These are phyloP conservation scores for Gymnoscelis rufifasciata DNA, from an alignment of 2,888 invertebrate genomes.

Conservation along the genomic window DNA sequence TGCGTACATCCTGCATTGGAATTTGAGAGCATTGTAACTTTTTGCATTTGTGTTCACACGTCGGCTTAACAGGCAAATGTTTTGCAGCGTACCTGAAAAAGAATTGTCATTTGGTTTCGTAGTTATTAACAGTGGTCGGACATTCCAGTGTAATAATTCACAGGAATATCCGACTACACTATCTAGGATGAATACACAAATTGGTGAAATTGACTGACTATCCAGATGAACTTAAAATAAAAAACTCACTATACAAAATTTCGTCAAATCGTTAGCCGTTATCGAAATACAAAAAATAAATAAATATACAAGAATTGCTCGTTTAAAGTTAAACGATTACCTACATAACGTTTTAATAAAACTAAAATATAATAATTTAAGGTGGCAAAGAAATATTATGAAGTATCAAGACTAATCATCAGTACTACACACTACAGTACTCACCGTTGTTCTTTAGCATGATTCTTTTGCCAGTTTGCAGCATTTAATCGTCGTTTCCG, in stretches of 20 bases:
- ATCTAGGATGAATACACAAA: not conserved
- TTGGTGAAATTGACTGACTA: not conserved
- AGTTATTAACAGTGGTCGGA: not conserved
- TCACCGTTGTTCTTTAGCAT: slow-evolving; percentile 4
- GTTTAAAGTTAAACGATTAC: too few species aligned
- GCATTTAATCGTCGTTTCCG: slow-evolving; percentile 10
- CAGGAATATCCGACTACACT: not conserved
- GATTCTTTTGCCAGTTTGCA: slow-evolving; percentile 13
- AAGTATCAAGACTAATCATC: not conserved
- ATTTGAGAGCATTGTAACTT: slow-evolving; percentile 16
- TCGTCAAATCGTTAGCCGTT: not conserved
- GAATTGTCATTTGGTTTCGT: not conserved
- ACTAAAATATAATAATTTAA: not conserved
- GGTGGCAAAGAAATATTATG: not conserved
- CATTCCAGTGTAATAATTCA: not conserved
- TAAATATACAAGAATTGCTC: too few species aligned
- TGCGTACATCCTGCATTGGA: slow-evolving; percentile 9
- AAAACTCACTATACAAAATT: not conserved
- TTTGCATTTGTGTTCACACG: slow-evolving; percentile 17
- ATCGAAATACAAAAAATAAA: not conserved
- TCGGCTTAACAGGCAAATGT: slow-evolving; percentile 10
- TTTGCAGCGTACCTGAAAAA: slow-evolving; percentile 9
- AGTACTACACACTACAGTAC: not conserved
- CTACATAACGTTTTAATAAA: not conserved
- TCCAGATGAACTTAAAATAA: not conserved